A percentile compares a stretch with the other conserved stretches of the same genome.
These are phyloP conservation scores for Erebia epiphron DNA, from an alignment of 2,888 invertebrate species.

Conservation along the genomic window DNA sequence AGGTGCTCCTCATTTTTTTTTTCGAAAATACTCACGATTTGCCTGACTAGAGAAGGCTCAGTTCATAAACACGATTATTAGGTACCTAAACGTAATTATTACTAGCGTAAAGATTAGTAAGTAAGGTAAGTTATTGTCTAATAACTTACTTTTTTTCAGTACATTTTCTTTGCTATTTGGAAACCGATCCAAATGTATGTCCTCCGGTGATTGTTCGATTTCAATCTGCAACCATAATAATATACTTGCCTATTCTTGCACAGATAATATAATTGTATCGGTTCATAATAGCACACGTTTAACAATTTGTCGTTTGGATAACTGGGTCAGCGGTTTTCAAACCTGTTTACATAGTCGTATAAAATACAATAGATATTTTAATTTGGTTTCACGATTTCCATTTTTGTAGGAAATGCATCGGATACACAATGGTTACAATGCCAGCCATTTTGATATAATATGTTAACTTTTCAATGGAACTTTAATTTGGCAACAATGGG, in stretches of 20 bases:
- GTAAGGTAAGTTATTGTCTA: background rate
- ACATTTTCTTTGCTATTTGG: conserved; percentile 37
- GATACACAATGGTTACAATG: conserved; percentile 46
- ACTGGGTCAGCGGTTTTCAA: conserved; percentile 70
- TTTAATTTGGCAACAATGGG: conserved; percentile 36
- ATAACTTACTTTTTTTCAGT: conserved; percentile 36
- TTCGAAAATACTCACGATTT: too few species aligned
- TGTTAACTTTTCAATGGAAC: conserved; percentile 31
- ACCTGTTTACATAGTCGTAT: conserved; percentile 47
- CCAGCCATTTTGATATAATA: conserved; percentile 38
- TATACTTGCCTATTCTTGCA: conserved; percentile 43
- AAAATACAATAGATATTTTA: conserved; percentile 64
- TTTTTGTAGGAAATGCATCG: conserved; percentile 60
- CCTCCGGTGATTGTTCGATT: conserved; percentile 40
- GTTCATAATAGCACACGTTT: conserved; percentile 55
- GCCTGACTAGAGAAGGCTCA: too few species aligned
- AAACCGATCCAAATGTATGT: conserved; percentile 39
- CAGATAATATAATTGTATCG: conserved; percentile 53
- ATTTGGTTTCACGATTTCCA: conserved; percentile 66
- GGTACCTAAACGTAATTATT: background rate
- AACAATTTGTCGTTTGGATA: conserved; percentile 61
- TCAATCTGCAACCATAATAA: conserved; percentile 48
- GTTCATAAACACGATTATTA: background rate
- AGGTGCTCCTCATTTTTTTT: too few species aligned
- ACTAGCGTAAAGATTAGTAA: background rate